A percentile compares a stretch with the other conserved stretches of the same genome.
These are phyloP conservation scores for Ennomos quercinarius DNA, from an alignment of 2,888 invertebrate genomes.

Conservation along the genomic window DNA sequence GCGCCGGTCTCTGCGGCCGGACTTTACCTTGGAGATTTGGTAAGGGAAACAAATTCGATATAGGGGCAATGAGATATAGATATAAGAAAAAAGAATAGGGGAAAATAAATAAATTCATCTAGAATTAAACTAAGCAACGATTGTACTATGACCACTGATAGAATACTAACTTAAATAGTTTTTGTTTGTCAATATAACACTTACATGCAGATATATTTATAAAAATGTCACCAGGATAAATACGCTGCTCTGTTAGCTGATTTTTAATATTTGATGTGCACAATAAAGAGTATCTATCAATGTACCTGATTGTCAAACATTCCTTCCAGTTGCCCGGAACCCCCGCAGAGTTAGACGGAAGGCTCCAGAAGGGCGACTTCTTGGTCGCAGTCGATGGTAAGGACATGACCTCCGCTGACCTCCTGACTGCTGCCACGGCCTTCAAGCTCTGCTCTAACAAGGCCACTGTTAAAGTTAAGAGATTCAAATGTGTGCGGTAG, in stretches of 20 bases:
- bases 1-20: conserved; percentile 87
- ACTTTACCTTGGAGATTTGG: conserved; percentile 96
- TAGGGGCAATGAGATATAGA: too few species aligned
- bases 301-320: conserved; percentile 1
- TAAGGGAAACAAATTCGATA: conserved; percentile 82
- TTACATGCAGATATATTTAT: too few species aligned
- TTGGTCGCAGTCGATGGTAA: conserved; percentile 95
- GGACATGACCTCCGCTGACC: conserved; percentile 90
- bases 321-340: conserved; percentile 92
- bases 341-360: conserved; percentile 94
- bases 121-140: too few species aligned
- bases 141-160: too few species aligned
- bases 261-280: too few species aligned
- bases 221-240: too few species aligned
- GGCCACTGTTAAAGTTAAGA: conserved; percentile 92
- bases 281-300: too few species aligned
- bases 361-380: conserved; percentile 96
- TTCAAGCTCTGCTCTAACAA: conserved; percentile 95
- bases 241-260: too few species aligned
- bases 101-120: too few species aligned
- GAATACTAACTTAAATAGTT: too few species aligned
- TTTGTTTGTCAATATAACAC: too few species aligned
- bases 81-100: too few species aligned
- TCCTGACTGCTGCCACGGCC: conserved; percentile 94
- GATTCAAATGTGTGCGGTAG: conserved; percentile 90